Evolutionary conservation across 2,888 invertebrate species (phyloP), one percentile per base, ranked within the genome.

Genomic region (Deilephila porcellus): DNA sequence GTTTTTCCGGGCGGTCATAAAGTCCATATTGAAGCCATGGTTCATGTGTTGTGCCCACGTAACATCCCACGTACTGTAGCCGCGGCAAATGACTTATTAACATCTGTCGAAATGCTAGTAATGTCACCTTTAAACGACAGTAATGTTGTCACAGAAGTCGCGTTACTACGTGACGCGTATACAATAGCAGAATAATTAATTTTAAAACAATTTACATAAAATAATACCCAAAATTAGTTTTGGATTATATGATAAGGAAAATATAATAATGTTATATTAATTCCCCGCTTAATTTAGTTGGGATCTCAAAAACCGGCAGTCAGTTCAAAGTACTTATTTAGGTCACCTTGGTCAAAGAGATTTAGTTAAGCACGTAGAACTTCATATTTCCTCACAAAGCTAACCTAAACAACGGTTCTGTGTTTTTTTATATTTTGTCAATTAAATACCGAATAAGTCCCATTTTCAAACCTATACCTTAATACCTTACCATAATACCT

Each of bases 51-150:
- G 70, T 73, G 70, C 60, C 70, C 64, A 73, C 72, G 45, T 62
- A 62, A 70, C 25, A 25, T 59, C 32, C 70, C 73, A 60, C 70
- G 60, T 60, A 62, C 25, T 70, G 70, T 70, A 62, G 70, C 52
- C 60, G 62, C 45, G 73, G 70, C 60, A 73, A 73, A 73, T 64
- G 56, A 60, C 63, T 53, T 56, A 64, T 59, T 59, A 64, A 73
- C 72, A 73, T 73, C 72, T 70, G 70, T 73, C 73, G 70, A 70
- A 73, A 70, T 70, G 62, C 60, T 70, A 60, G 52, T 62, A 70
- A 70, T 73, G 67, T 73, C 70, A 73, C 73, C 53, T 70, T 62
- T 73, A 52, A 59, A 56, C 56, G 37, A 45, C 64, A 19, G 67
- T 67, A 67, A 67, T 67, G 67, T 67, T 60, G 60, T 60, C 32